These are phyloP conservation scores for Myodes glareolus DNA, from an alignment of 2,113 vertebrate species.

Conservation along the genomic window DNA sequence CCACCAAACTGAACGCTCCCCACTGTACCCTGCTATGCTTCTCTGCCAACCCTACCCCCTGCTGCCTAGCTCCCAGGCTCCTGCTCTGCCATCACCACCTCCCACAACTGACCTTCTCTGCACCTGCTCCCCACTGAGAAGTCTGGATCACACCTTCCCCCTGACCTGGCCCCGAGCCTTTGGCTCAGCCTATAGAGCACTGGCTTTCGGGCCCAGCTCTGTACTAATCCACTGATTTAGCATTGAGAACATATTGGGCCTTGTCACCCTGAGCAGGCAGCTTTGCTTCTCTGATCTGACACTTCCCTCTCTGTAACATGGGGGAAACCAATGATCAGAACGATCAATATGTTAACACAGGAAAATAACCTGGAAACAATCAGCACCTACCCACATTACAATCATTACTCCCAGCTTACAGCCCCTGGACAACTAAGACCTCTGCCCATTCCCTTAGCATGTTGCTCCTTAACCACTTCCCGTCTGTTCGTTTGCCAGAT, in stretches of 20 bases:
- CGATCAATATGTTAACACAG: neutral
- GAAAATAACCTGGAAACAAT: neutral
- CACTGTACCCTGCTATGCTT: neutral
- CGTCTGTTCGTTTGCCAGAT: neutral
- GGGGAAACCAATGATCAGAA: neutral
- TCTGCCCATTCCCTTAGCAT: neutral
- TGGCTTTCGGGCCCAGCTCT: neutral
- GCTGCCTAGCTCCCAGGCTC: neutral
- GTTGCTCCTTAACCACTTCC: neutral
- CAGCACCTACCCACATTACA: neutral
- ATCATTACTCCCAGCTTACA: neutral
- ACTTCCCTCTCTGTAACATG: neutral
- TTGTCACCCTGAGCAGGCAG: neutral
- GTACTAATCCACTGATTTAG: neutral
- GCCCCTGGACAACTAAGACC: neutral
- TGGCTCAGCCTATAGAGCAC: neutral
- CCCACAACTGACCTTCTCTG: constrained; percentile 9
- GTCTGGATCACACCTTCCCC: neutral
- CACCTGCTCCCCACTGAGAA: constrained; percentile 40
- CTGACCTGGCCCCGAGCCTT: neutral
- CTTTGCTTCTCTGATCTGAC: neutral
- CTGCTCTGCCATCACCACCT: neutral
- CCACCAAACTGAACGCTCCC: neutral
- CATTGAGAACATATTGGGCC: neutral
- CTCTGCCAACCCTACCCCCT: neutral